A percentile compares a stretch with the other conserved stretches of the same genome.
Conservation (phyloP, 2,888 invertebrate genomes). For the Melanargia galathea region DNA sequence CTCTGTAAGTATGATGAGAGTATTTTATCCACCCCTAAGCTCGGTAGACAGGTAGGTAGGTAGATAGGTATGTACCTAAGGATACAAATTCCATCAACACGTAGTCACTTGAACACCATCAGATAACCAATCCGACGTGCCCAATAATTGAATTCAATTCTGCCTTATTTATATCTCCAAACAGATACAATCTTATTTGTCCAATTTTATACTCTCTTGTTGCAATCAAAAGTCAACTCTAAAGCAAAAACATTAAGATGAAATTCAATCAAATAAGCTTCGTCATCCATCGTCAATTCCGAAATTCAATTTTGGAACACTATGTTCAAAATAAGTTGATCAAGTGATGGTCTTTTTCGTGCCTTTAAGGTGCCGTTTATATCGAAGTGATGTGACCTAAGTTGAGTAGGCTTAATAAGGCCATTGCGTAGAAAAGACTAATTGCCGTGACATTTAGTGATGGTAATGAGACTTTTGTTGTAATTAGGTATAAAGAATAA, state of each 20-base stretch:
- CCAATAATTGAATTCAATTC: conserved; percentile 47
- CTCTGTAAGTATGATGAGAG: background rate
- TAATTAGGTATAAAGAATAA: too few relatives aligned
- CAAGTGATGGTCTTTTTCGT: conserved; percentile 18
- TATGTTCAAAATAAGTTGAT: conserved; percentile 30
- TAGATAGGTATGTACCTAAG: conserved; percentile 34
- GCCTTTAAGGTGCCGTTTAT: background rate
- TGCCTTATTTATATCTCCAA: conserved; percentile 38
- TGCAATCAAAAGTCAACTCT: conserved; percentile 27
- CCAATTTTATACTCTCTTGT: conserved; percentile 23
- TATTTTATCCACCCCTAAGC: background rate
- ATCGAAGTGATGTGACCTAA: too few relatives aligned
- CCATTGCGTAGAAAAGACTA: too few relatives aligned
- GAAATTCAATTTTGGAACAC: conserved; percentile 36
- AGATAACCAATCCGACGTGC: conserved; percentile 34
- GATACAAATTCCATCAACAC: conserved; percentile 38
- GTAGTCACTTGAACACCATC: conserved; percentile 34
- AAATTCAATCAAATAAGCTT: background rate
- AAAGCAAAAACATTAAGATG: background rate
- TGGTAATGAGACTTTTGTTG: too few relatives aligned
- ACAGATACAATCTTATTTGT: conserved; percentile 40
- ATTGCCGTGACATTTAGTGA: too few relatives aligned
- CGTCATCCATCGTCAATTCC: conserved; percentile 11
- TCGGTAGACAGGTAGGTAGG: background rate
- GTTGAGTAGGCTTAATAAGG: too few relatives aligned